Base-by-base conservation (phyloP, 1,140 invertebrate genomes). In the Acromyrmex heyeri region DNA sequence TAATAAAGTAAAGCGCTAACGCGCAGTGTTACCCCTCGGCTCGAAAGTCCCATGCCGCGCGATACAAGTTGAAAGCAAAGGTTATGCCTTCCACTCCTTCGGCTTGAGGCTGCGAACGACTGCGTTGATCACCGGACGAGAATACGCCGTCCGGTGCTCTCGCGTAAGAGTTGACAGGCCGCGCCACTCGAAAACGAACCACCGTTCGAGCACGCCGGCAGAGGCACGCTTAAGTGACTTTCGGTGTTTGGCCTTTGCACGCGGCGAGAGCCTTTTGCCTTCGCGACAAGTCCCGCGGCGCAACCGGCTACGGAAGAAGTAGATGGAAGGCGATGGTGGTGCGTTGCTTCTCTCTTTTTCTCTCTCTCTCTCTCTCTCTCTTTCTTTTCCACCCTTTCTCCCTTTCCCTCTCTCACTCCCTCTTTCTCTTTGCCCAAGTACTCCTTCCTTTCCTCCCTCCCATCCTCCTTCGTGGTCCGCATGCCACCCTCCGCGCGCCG, bases 181-280 rank as follows among this genome's bases (percentile, higher is more conserved):
- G 76, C 62, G 87, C 85, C 62, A 87, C 79, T 87, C 91, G 87
- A 88, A 86, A 89, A 90, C 87, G 72, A 90, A 79, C 77, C 81
- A 77, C 72, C 65, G 76, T 83, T 90, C 86, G 89, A 90, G 87
- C 88, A 86, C 86, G 88, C 86, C 87, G 85, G 87, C 65, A 30
- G 53, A 55, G 65, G 69, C 87, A 88, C 88, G 87, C 93, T 94
- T 95, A 95, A 95, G 94, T 95, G 93, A 95, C 94, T 95, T 95
- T 94, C 92, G 94, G 92, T 95, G 94, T 94, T 94, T 94, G 92
- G 90, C 90, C 91, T 90, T 91, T 89, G 87, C 85, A 67, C 90
- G 79, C 88, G 86, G 85, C 77, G 76, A 91, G 88, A 90, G 83
- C 83, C 89, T 91, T 90, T 90, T 88, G 90, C 90, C 83, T 90